Conservation (phyloP, 2,113 vertebrate species). For the Rhynchomys soricoides region DNA sequence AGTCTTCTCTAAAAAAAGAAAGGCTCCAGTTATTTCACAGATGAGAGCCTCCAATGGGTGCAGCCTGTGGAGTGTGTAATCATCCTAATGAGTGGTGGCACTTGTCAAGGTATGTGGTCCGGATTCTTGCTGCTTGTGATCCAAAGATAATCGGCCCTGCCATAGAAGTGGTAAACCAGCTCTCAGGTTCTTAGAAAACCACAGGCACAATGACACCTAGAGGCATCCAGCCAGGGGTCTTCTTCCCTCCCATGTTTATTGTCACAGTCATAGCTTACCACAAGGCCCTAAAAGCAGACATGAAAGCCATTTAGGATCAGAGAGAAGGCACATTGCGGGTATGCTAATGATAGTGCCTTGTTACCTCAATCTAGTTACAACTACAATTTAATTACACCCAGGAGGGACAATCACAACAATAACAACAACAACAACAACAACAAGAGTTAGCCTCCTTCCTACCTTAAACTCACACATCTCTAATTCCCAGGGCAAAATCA, state of each 20-base stretch:
- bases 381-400: not conserved
- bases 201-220: constrained; percentile 67
- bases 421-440: not conserved
- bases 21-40: not conserved
- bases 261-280: constrained; percentile 55
- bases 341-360: not conserved
- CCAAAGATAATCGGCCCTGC: constrained; percentile 80
- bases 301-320: constrained; percentile 50
- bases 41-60: accelerated
- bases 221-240: constrained; percentile 27
- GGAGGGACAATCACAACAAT: not conserved
- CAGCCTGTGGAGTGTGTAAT: constrained; percentile 35
- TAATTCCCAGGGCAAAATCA: not conserved
- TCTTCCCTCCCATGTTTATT: constrained; percentile 36
- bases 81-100: not conserved
- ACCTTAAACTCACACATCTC: not conserved
- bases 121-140: constrained; percentile 53
- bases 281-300: constrained; percentile 62
- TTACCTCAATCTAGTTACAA: not conserved
- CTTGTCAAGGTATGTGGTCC: constrained; percentile 56
- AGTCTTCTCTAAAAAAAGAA: not conserved
- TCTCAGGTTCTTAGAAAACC: constrained; percentile 67
- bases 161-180: not conserved
- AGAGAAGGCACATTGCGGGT: not conserved
- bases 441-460: not conserved